Evolutionary conservation across 53 echinoderm and acorn worm genomes (phyloP).

Genomic region (Crossaster papposus): DNA sequence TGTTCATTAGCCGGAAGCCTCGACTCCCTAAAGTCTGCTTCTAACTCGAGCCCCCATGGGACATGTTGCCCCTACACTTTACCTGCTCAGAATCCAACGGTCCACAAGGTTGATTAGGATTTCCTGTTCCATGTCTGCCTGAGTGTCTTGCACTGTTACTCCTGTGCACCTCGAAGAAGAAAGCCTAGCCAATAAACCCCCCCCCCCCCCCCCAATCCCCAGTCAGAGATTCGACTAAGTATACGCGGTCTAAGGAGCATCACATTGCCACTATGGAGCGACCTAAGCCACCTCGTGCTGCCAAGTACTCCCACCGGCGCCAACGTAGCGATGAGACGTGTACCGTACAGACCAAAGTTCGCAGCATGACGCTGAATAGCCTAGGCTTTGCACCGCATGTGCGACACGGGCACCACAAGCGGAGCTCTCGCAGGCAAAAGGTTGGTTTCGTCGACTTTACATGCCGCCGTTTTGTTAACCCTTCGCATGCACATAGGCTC

Average conservation of each 20-base stretch:
- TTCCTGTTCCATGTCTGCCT: constrained; percentile 13
- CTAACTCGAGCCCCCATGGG: neutral
- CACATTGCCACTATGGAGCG: constrained; percentile 35
- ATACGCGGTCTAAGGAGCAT: neutral
- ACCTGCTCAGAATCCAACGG: neutral
- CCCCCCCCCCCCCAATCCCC: neutral
- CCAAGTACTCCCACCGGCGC: constrained; percentile 78
- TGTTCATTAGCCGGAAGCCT: neutral
- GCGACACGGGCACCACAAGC: constrained; percentile 45
- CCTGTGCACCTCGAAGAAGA: neutral
- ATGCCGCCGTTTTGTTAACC: neutral
- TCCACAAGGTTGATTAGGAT: neutral
- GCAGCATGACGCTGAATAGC: constrained; percentile 63
- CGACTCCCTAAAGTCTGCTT: neutral
- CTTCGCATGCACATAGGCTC: too few relatives aligned
- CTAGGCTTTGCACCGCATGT: constrained; percentile 38
- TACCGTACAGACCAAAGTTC: constrained; percentile 70
- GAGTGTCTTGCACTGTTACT: neutral
- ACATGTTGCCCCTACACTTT: neutral
- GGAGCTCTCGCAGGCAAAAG: constrained; percentile 51
- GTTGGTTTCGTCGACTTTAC: neutral
- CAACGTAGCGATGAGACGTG: constrained; percentile 81
- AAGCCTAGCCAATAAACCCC: neutral
- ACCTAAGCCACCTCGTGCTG: constrained; percentile 17
- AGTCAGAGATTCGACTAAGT: constrained; percentile 52